Evolutionary conservation across 2,113 vertebrate species (phyloP), one percentile per base, ranked within the genome.

Genomic region (Etia nguti): DNA sequence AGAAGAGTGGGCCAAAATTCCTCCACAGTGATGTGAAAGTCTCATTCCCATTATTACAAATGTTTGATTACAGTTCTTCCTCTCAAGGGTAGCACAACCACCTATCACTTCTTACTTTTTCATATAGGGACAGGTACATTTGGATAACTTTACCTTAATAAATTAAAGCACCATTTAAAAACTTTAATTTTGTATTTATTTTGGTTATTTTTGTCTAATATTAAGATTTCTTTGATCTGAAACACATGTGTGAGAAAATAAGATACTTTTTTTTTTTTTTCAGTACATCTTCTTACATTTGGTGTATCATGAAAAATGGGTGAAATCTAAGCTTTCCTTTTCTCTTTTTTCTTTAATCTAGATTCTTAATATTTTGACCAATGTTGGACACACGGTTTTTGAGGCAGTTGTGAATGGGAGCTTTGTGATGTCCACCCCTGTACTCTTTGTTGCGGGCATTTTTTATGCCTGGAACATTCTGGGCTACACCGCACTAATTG

Each of bases 291-390:
- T 62, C 31, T 43, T 5, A 43, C 38, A 26, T 41, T 43, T 70
- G 65, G 38, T 16, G 3, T 70, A 38, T 65, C n/a, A 65, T 65
- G 4, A 9, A 70, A 73, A 73, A 73, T 2, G 0, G 68, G 41
- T 73, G 41, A 46, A 73, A 18, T 73, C 16, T 29, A 15, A 46
- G 5, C 12, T 43, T 10, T 4, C 52, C 16, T 86, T 13, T 84
- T 46, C 85, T n/a, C 11, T 4, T 46, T 73, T 73, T 73, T 46
- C n/a, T 26, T 46, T 16, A 6, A 1, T 89, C 12, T 92, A 97
- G 97, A 92, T 97, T 79, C 95, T 98, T 86, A 97, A 97, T 26
- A 81, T 97, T 13, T 85, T 98, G 70, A 96, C 96, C 20, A 96
- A 80, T n/a, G 97, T 97, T 38, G 95, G 97, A 12, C 95, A 97